A percentile compares a stretch with the other conserved stretches of the same genome.
Evolutionary conservation across 2,113 vertebrate species (phyloP).

Genomic region (Anseranas semipalmata): DNA sequence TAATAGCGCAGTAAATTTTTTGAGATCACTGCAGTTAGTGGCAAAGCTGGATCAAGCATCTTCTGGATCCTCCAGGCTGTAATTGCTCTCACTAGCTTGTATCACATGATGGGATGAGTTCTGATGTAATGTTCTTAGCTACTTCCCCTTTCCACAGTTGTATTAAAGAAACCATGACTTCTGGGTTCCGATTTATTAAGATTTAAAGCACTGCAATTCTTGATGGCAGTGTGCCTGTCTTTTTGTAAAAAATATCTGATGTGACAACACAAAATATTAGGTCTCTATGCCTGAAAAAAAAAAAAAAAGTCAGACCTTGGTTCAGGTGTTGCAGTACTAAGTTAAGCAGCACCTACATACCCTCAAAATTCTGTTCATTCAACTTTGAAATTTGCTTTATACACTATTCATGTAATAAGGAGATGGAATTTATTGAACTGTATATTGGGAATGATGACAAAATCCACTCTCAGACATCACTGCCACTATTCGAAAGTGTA

Average conservation of each 20-base stretch:
- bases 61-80: not conserved
- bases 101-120: not conserved
- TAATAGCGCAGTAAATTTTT: not conserved
- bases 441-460: not conserved
- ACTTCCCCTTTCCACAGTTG: not conserved
- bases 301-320: not conserved
- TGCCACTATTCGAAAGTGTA: not conserved
- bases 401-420: not conserved
- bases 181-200: not conserved
- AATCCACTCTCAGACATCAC: not conserved
- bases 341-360: not conserved
- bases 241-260: not conserved
- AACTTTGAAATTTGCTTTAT: not conserved
- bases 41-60: not conserved
- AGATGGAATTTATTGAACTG: not conserved
- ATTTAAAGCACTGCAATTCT: not conserved
- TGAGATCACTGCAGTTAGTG: not conserved
- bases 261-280: not conserved
- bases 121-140: not conserved
- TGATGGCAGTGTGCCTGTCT: not conserved
- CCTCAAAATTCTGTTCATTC: not conserved
- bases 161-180: not conserved
- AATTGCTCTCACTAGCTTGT: not conserved
- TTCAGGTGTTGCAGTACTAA: not conserved
- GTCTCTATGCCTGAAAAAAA: not conserved